Conservation (phyloP, 2,888 invertebrate species). For the Brachypterus glaber region DNA sequence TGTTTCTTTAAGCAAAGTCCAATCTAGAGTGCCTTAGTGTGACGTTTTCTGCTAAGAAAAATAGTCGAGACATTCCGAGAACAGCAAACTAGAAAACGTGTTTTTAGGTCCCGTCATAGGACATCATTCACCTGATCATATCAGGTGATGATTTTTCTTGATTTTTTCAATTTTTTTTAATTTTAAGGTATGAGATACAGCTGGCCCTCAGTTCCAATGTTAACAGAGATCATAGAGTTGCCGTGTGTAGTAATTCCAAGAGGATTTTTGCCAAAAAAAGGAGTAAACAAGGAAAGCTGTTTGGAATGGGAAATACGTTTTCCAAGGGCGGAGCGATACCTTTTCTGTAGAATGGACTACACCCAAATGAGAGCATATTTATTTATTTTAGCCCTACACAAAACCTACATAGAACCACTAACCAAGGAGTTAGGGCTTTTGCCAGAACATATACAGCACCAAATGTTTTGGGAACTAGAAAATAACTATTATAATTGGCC, state of each 20-base stretch:
- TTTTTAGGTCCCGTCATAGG: too few relatives aligned
- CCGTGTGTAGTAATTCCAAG: constrained; percentile 64
- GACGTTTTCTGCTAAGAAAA: too few relatives aligned
- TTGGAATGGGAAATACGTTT: constrained; percentile 73
- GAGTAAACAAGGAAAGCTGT: constrained; percentile 44
- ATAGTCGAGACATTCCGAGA: too few relatives aligned
- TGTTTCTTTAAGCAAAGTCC: too few relatives aligned
- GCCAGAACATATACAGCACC: constrained; percentile 61
- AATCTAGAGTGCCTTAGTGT: too few relatives aligned
- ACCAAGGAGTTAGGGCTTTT: constrained; percentile 56
- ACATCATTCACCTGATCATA: too few relatives aligned
- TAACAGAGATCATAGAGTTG: constrained; percentile 53
- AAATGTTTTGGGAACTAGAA: constrained; percentile 72
- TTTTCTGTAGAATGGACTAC: constrained; percentile 62
- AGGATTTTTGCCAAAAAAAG: constrained; percentile 55
- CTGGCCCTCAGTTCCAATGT: constrained; percentile 62
- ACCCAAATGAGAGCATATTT: constrained; percentile 64
- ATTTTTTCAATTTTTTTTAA: too few relatives aligned
- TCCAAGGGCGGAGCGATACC: constrained; percentile 64
- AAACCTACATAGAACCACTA: constrained; percentile 60
- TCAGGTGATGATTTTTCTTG: too few relatives aligned
- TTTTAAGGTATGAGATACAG: constrained; percentile 49
- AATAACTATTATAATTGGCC: constrained; percentile 60
- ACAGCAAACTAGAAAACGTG: too few relatives aligned
- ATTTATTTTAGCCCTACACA: constrained; percentile 58